phyloP scores from a whole-genome alignment of 2,888 invertebrate genomes.

The Agrochola circellaris region DNA sequence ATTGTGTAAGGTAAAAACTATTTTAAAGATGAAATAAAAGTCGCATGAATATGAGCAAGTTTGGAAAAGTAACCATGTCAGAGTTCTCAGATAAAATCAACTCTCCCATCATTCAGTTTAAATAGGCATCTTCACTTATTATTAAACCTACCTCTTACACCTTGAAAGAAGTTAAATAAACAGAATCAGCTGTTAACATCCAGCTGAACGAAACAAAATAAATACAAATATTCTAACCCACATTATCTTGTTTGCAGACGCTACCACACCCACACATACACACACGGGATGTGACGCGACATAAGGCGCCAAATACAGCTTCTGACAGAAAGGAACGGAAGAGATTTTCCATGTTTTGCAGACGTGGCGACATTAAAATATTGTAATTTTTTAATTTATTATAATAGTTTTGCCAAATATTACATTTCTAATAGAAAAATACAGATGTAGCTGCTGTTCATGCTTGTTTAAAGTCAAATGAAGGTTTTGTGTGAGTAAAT shows the following conservation, averaged over 20 bases:
- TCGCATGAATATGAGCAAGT: not conserved
- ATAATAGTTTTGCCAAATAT: not conserved
- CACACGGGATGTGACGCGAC: conserved; percentile 64
- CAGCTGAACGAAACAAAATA: conserved; percentile 17
- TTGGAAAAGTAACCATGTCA: not conserved
- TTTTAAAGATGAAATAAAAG: not conserved
- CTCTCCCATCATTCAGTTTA: not conserved
- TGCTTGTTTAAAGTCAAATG: conserved; percentile 23
- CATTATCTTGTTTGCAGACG: conserved; percentile 62
- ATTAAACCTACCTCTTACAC: not conserved
- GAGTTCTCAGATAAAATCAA: not conserved
- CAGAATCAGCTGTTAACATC: conserved; percentile 24
- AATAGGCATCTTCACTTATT: not conserved
- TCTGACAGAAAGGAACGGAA: conserved; percentile 49
- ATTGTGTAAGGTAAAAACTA: no score
- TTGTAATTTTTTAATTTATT: not conserved
- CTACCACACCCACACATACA: conserved; percentile 62
- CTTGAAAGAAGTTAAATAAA: conserved; percentile 22
- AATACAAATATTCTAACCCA: conserved; percentile 26
- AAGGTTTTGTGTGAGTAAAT: conserved; percentile 18
- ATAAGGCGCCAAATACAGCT: conserved; percentile 54
- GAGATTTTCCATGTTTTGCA: conserved; percentile 45
- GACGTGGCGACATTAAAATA: conserved; percentile 33
- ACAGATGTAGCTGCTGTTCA: not conserved
- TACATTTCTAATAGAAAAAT: not conserved